Evolutionary conservation across 2,888 invertebrate genomes (phyloP), one percentile per base, ranked within the genome.

Genomic region (Synergus japonicus): DNA sequence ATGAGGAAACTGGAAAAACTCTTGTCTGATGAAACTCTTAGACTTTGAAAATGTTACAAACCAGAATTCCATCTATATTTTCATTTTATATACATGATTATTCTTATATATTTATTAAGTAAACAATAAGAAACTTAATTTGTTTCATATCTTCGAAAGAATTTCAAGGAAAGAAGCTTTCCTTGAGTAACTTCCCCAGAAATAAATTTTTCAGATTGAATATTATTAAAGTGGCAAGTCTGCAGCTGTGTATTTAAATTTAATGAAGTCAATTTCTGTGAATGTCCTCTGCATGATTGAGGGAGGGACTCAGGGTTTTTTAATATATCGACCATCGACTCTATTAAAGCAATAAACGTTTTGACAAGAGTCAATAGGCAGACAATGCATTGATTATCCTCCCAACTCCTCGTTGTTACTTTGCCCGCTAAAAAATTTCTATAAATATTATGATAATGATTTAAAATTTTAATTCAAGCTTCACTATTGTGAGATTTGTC

Each of bases 271-370:
- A 15, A 41, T 65, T 65, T 65, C 7, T 65, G 37, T 37, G 37
- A 12, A 65, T 65, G 65, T 54, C 12, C 49, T 13, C 65, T 65
- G 37, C 41, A n/a, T 65, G 37, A 65, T 65, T 65, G 65, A 65
- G 65, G 15, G 37, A 65, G 41, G 5, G 29, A 37, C 37, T 64
- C 37, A 54, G 49, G 64, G 37, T 29, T 37, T 64, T 13, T 22
- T 15, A 65, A 65, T 65, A 65, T 65, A 65, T 66, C 73, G 77
- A 79, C 82, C 80, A 76, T 79, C 78, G 66, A 76, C 80, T 78
- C 83, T 79, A 84, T 85, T 85, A 83, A 84, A 85, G 78, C 84
- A 85, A 84, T 85, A 46, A 83, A 80, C 81, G 78, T 44, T 65
- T 64, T 85, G 79, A 83, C 58, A 66, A 85, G 83, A 84, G 83